Evolutionary conservation across 2,888 invertebrate genomes (phyloP).

Genomic region (Adelognathus sp.): DNA sequence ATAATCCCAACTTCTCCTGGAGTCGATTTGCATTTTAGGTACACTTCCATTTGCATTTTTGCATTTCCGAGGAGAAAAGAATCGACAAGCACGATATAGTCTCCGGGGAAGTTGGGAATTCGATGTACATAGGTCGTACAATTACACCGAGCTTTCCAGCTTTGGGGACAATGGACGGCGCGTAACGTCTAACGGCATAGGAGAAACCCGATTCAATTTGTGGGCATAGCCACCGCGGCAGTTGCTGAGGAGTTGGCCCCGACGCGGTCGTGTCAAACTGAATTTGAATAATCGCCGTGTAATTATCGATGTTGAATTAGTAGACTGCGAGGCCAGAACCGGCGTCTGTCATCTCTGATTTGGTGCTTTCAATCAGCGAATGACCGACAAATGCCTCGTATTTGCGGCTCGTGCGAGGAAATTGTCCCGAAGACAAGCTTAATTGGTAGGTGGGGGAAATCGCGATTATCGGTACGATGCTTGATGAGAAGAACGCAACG

Average conservation of each 20-base stretch:
- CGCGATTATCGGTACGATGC: too few species aligned
- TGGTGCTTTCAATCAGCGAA: not conserved
- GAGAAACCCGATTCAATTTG: constrained; percentile 37
- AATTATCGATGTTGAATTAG: constrained; percentile 21
- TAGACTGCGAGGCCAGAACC: not conserved
- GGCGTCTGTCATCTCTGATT: constrained; percentile 1
- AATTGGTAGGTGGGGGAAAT: not conserved
- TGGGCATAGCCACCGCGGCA: not conserved
- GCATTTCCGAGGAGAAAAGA: not conserved
- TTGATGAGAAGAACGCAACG: too few species aligned
- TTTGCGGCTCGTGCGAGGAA: not conserved
- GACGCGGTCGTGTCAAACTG: constrained; percentile 18
- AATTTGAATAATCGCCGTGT: constrained; percentile 43
- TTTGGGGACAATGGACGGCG: not conserved
- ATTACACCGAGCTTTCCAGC: not conserved
- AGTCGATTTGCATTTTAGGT: constrained; percentile 26
- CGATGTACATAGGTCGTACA: not conserved
- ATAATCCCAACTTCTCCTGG: constrained; percentile 30
- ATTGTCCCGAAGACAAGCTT: not conserved
- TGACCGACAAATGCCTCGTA: not conserved
- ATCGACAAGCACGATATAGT: not conserved
- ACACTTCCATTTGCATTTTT: too few species aligned
- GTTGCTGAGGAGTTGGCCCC: not conserved
- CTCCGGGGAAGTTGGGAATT: not conserved
- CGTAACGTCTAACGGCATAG: constrained; percentile 10